Base-by-base conservation (phyloP, 2,888 invertebrate genomes). In the Mythimna vitellina region DNA sequence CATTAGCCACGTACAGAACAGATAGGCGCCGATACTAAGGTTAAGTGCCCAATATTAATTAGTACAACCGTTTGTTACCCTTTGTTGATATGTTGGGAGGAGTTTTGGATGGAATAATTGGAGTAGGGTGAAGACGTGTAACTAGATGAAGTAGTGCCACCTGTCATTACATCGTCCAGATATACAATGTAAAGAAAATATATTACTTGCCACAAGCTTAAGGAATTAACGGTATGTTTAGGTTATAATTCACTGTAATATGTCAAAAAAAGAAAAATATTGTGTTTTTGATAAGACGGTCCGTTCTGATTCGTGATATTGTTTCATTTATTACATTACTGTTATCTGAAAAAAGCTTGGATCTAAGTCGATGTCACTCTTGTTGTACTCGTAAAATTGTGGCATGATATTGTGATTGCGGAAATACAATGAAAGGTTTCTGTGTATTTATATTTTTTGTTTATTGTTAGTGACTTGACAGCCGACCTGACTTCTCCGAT, bases 11-110 rank as follows among this genome's bases (percentile, higher is more conserved):
- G 66, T 69, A 70, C 56, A 70, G 60, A 65, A 67, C 74, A 65
- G 74, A 80, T 74, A 80, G 74, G 74, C 64, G 35, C 65, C 73
- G 57, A 80, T 82, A 78, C 82, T 65, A 62, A 80, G 80, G 79
- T 80, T 67, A 74, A 80, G 80, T 74, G 64, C 65, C 66, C 65
- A 82, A 79, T 82, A 82, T 82, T 80, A 80, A 80, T 80, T 80
- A 78, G 82, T 73, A 73, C 79, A 73, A 60, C 64, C 66, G 74
- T 73, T 80, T 78, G 80, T 70, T 67, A 82, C 57, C 80, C 82
- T 78, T 78, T 78, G 80, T 82, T 80, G 74, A 80, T 78, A 82
- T 78, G 80, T 65, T 63, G 65, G 74, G 61, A 5, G 64, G 79
- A 74, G 79, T 64, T 72, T 65, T 22, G 73, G 61, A 60, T 54